phyloP scores from a whole-genome alignment of 2,113 vertebrate species.

The Synchiropus splendidus region DNA sequence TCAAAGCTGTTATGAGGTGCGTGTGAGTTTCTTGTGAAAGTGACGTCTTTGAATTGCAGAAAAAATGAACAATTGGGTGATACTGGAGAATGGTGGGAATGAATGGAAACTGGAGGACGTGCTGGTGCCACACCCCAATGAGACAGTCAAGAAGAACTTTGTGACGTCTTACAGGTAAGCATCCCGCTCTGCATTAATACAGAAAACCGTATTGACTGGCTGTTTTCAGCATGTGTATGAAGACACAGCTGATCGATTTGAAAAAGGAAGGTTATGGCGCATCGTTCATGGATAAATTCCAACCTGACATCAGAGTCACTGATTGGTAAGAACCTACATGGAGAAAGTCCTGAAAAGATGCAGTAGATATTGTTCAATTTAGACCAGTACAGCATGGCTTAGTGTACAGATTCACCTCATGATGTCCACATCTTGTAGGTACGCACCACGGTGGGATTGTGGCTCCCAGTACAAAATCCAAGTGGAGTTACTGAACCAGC shows the following conservation, averaged over 20 bases:
- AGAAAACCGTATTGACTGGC: neutral
- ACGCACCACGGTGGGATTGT: constrained; percentile 60
- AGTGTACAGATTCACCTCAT: too few species aligned
- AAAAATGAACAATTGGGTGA: constrained; percentile 36
- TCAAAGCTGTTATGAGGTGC: too few species aligned
- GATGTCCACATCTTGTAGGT: constrained; percentile 48
- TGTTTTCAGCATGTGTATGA: constrained; percentile 55
- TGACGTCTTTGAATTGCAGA: constrained; percentile 23
- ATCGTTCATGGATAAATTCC: constrained; percentile 52
- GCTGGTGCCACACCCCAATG: constrained; percentile 34
- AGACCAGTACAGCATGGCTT: too few species aligned
- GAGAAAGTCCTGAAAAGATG: too few species aligned
- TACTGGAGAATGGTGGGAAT: constrained; percentile 50
- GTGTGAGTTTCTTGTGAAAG: neutral
- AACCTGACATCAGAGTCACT: constrained; percentile 60
- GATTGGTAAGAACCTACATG: constrained; percentile 59
- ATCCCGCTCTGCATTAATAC: neutral
- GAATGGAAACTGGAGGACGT: constrained; percentile 34
- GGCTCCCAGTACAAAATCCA: constrained; percentile 50
- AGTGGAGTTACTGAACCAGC: constrained; percentile 51
- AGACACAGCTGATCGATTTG: constrained; percentile 60
- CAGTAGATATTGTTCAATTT: too few species aligned
- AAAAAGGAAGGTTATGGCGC: constrained; percentile 50
- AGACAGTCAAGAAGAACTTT: constrained; percentile 44
- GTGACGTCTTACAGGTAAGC: constrained; percentile 63